Base-by-base conservation (phyloP, 2,797 vertebrate genomes). In the Pitangus sulphuratus region DNA sequence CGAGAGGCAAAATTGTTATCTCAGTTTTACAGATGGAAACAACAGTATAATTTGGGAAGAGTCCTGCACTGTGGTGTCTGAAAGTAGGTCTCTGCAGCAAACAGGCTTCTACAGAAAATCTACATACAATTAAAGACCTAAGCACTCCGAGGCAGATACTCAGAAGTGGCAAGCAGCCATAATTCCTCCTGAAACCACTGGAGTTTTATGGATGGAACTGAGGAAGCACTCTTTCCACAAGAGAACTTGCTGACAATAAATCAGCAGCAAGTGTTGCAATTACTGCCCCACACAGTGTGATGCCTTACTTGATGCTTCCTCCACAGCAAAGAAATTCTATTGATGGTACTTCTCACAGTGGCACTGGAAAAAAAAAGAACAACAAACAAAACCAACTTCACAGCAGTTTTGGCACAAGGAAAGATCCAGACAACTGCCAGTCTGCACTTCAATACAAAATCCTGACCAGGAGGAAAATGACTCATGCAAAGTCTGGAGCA, bases 381-480 rank as follows among this genome's bases (percentile, higher is more conserved):
- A 65, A 33, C 84, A 93, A 95, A 95, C 81, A 96, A 95, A 93
- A 64, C 80, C 91, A 89, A 62, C 76, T 86, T 91, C 94, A 83
- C 95, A 94, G 95, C 85, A 92, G 89, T 96, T 96, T 93, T 96
- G 95, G 94, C 96, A 93, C 83, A 69, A 61, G 76, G 69, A 62
- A 81, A 81, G 87, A 93, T 76, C 70, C 95, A 96, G 89, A 86
- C 89, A 94, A 94, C 92, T 96, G 94, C 89, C 92, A 96, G 93
- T 92, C 92, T 93, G 85, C 87, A 86, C 91, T 93, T 97, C 95
- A 95, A 82, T 95, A 91, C 89, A 86, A 89, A 94, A 62, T 91
- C 87, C 94, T 95, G 95, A 97, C 94, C 95, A 86, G 95, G 91
- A 96, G 94, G 95, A 97, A 96, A 96, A 95, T 97, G 95, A 97